Conservation (phyloP, 2,113 vertebrate species). For the Eonycteris spelaea region DNA sequence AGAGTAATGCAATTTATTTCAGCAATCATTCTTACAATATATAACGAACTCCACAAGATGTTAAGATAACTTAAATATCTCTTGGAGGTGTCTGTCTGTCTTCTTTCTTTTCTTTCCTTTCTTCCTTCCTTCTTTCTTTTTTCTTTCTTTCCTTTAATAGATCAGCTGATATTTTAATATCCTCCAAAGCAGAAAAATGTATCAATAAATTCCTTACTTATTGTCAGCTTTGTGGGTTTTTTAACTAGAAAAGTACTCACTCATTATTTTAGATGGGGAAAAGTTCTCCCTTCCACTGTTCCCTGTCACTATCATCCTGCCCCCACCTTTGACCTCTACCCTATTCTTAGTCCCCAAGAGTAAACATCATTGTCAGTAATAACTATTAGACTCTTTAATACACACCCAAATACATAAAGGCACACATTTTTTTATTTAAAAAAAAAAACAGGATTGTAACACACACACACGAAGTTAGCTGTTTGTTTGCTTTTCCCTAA, state of each 20-base stretch:
- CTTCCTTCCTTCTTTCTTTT: too few species aligned
- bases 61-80: neutral
- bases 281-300: neutral
- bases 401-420: neutral
- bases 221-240: neutral
- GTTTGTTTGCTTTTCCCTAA: neutral
- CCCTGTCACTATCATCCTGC: neutral
- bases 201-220: slow-evolving; percentile 24
- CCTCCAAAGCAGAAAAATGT: neutral
- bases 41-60: neutral
- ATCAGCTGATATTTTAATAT: neutral
- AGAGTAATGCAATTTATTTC: neutral
- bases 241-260: slow-evolving; percentile 2
- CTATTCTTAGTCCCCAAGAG: neutral
- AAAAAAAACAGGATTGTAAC: neutral
- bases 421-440: neutral
- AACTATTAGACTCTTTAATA: neutral
- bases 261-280: neutral
- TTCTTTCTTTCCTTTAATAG: neutral
- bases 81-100: neutral
- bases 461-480: neutral
- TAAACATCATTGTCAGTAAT: neutral
- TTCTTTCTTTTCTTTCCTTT: neutral
- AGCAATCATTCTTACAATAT: neutral
- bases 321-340: neutral